Evolutionary conservation across 2,888 invertebrate genomes (phyloP).

Genomic region (Venustoraphidia nigricollis): DNA sequence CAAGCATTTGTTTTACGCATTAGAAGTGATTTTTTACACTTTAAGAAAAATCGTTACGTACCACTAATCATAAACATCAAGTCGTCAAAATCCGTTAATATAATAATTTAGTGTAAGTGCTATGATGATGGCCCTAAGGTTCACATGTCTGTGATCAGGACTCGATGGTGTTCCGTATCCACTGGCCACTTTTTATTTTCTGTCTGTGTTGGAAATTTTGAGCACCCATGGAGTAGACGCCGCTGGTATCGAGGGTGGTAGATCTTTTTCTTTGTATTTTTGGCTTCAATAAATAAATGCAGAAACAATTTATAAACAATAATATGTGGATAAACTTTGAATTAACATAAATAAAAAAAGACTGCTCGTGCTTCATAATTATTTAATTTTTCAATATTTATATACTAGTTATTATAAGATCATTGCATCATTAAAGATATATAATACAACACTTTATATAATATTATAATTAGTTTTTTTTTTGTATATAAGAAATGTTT

Average conservation of each 20-base stretch:
- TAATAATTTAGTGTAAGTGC: no score
- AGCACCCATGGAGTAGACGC: no score
- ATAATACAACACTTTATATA: neutral
- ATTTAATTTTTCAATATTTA: constrained; percentile 7
- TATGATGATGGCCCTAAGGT: neutral
- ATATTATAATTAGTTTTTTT: constrained; percentile 3
- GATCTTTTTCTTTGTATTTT: no score
- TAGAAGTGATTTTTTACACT: no score
- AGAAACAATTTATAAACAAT: no score
- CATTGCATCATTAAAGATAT: neutral
- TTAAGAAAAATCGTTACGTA: neutral
- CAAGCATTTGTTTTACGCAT: neutral
- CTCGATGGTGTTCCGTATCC: no score
- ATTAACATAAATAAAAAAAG: constrained; percentile 1
- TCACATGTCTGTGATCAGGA: no score
- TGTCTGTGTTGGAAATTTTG: no score
- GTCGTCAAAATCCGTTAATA: no score
- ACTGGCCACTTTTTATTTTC: no score
- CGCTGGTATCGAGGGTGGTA: no score
- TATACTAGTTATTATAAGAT: neutral
- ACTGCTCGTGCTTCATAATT: constrained; percentile 7
- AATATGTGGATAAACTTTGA: neutral
- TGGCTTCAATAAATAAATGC: no score
- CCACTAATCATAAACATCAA: neutral
- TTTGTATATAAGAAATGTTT: constrained; percentile 6